Conservation (phyloP, 1,140 invertebrate genomes). For the Heliothis subflexa region DNA sequence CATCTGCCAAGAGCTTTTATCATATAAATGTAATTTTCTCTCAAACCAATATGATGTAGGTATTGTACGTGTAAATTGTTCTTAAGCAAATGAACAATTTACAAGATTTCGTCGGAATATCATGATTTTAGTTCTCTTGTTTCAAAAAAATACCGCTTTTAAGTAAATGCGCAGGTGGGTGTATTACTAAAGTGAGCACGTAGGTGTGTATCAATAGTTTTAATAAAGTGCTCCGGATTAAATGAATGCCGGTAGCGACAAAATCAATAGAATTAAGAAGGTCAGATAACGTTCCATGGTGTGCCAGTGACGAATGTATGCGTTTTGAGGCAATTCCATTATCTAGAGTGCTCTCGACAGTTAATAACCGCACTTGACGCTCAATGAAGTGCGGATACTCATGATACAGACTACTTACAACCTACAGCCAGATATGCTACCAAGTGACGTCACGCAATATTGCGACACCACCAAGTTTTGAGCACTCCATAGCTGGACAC, state of each 20-base stretch:
- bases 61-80: background rate
- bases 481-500: background rate
- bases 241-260: conserved; percentile 13
- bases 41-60: conserved; percentile 15
- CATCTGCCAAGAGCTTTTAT: conserved; percentile 17
- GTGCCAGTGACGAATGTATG: conserved; percentile 50
- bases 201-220: conserved; percentile 28
- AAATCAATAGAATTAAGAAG: conserved; percentile 50
- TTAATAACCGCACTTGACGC: conserved; percentile 76
- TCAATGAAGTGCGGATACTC: conserved; percentile 49
- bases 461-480: conserved; percentile 11
- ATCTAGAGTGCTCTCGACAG: conserved; percentile 79
- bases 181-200: background rate
- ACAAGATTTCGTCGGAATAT: too few relatives aligned
- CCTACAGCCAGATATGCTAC: conserved; percentile 63
- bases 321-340: conserved; percentile 73
- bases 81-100: too few relatives aligned
- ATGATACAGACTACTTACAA: conserved; percentile 62
- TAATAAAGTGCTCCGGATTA: conserved; percentile 20
- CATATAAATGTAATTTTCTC: conserved; percentile 15
- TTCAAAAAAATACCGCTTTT: background rate
- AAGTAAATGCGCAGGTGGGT: conserved; percentile 1
- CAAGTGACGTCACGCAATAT: conserved; percentile 65
- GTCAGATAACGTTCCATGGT: conserved; percentile 44
- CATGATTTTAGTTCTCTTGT: too few relatives aligned